Conservation (phyloP, 2,113 vertebrate genomes). For the Atherinomorus stipes region DNA sequence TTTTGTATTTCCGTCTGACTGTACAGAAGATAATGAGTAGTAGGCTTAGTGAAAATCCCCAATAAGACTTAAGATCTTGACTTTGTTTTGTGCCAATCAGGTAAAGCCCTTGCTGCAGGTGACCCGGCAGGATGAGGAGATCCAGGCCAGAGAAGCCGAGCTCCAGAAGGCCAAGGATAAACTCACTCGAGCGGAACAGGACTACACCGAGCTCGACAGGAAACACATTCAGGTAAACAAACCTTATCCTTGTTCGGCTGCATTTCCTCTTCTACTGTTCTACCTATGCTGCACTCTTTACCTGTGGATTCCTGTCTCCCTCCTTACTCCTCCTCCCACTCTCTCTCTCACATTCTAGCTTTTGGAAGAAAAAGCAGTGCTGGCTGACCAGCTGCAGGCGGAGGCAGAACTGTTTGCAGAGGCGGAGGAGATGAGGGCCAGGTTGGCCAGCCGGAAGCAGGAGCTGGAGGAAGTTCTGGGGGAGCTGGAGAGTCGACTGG, state of each 20-base stretch:
- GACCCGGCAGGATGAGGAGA: constrained; percentile 91
- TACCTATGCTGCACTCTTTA: too few relatives aligned
- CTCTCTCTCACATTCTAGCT: constrained; percentile 68
- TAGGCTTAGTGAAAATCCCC: neutral
- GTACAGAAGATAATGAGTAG: neutral
- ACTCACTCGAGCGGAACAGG: constrained; percentile 82
- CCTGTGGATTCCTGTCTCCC: neutral
- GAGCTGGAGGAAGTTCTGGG: constrained; percentile 88
- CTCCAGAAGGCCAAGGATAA: constrained; percentile 89
- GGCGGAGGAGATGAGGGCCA: constrained; percentile 87
- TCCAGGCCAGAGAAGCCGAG: constrained; percentile 86
- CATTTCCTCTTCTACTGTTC: neutral
- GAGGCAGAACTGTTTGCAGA: constrained; percentile 90
- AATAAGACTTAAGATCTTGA: constrained; percentile 1
- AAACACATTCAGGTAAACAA: constrained; percentile 85
- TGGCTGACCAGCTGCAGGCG: constrained; percentile 89
- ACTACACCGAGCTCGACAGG: constrained; percentile 84
- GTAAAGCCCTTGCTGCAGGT: constrained; percentile 94
- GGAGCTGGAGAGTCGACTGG: constrained; percentile 86
- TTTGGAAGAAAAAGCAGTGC: constrained; percentile 85
- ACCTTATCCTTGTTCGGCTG: neutral
- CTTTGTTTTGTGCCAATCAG: constrained; percentile 65
- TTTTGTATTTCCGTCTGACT: neutral
- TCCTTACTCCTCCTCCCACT: constrained; percentile 4
- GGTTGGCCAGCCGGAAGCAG: constrained; percentile 85